Evolutionary conservation across 2,797 vertebrate species (phyloP).

Genomic region (Sebastes trivittatus): DNA sequence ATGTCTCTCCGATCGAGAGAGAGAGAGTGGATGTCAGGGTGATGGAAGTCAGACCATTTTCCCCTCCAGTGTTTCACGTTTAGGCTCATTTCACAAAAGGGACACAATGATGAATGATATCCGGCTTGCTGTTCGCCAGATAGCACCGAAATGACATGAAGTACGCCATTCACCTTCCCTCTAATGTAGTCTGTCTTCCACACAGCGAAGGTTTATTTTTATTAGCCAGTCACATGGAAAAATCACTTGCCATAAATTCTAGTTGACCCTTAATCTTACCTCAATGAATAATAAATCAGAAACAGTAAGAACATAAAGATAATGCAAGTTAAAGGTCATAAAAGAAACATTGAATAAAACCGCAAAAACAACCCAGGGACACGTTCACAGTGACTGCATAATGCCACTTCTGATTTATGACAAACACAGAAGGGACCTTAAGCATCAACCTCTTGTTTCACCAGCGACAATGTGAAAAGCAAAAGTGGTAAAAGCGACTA

Average conservation of each 20-base stretch:
- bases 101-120: slow-evolving; percentile 43
- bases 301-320: not conserved
- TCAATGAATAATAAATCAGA: not conserved
- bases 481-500: not conserved
- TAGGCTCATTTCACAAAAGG: slow-evolving; percentile 39
- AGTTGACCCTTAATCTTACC: too few relatives aligned
- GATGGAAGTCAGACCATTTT: slow-evolving; percentile 47
- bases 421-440: not conserved
- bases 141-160: not conserved
- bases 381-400: not conserved
- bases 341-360: not conserved
- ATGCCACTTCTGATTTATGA: not conserved
- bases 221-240: not conserved
- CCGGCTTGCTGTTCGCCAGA: not conserved
- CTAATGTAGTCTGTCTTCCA: not conserved
- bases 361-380: not conserved
- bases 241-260: not conserved
- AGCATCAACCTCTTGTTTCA: not conserved
- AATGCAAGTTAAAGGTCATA: not conserved
- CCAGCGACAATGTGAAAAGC: not conserved
- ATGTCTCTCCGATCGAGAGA: not conserved
- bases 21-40: slow-evolving; percentile 15
- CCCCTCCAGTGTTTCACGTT: slow-evolving; percentile 37
- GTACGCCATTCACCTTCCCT: slow-evolving; percentile 1
- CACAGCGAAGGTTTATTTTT: not conserved